Percentiles rank a stretch among this genome's conserved stretches.
These are phyloP conservation scores for Ptiloglossa arizonensis DNA, from an alignment of 1,140 invertebrate species.

Conservation along the genomic window DNA sequence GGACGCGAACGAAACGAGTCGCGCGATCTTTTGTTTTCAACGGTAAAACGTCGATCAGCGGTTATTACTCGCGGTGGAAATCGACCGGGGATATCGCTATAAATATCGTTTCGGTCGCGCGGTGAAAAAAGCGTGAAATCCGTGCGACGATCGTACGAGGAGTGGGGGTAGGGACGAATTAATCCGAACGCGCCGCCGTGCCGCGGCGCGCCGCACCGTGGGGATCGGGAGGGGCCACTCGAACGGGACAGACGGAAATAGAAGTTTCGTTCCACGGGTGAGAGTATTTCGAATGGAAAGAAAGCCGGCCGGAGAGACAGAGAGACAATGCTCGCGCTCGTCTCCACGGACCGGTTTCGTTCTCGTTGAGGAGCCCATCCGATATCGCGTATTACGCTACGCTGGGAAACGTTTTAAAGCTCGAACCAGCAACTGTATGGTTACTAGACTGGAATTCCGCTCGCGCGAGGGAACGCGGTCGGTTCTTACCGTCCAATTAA, in stretches of 20 bases:
- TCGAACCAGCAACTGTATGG: slow-evolving; percentile 60
- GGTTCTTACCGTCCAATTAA: slow-evolving; percentile 65
- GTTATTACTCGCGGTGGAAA: slow-evolving; percentile 36
- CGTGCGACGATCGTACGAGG: no score
- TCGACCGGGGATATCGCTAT: slow-evolving; percentile 29
- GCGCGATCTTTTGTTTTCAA: no score
- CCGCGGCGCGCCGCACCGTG: no score
- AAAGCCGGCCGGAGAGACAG: background rate
- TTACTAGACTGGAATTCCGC: slow-evolving; percentile 75
- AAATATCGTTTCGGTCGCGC: slow-evolving; percentile 27
- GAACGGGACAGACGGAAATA: background rate
- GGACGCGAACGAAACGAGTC: no score
- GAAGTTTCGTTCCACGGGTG: background rate
- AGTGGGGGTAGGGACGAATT: background rate
- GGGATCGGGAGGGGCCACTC: no score
- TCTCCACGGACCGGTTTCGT: slow-evolving; percentile 12
- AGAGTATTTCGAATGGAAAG: background rate
- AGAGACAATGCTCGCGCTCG: background rate
- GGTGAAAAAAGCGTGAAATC: background rate
- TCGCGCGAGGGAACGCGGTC: slow-evolving; percentile 42
- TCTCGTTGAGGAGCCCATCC: background rate
- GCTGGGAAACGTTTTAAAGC: slow-evolving; percentile 57
- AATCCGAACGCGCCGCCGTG: background rate
- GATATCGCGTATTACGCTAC: slow-evolving; percentile 38
- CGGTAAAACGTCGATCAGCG: slow-evolving; percentile 6